These are phyloP conservation scores for Lophius piscatorius DNA, from an alignment of 2,113 vertebrate genomes.

Conservation along the genomic window DNA sequence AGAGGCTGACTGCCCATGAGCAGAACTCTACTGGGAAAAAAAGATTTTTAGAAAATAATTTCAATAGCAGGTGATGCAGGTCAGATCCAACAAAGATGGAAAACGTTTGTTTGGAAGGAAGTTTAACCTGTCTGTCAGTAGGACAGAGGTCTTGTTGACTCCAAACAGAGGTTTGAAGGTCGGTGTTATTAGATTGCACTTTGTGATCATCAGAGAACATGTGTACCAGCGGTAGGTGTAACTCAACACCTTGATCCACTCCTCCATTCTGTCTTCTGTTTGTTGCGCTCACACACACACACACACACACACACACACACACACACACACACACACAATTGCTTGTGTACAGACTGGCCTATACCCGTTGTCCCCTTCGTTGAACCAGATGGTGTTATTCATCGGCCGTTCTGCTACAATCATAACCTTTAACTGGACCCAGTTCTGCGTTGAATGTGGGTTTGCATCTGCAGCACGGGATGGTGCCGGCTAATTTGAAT, in stretches of 20 bases:
- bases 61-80: no score
- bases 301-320: not conserved
- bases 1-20: no score
- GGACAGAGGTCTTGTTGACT: constrained; percentile 37
- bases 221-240: constrained; percentile 60
- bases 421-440: not conserved
- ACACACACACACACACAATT: not conserved
- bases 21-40: no score
- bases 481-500: constrained; percentile 14
- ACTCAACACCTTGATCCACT: constrained; percentile 48
- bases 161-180: constrained; percentile 35
- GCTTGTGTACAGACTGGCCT: not conserved
- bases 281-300: constrained; percentile 2
- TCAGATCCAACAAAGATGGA: no score
- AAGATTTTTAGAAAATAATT: no score
- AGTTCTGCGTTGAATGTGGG: no score
- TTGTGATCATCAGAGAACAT: constrained; percentile 45
- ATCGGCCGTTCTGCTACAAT: constrained; percentile 60
- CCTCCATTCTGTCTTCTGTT: not conserved
- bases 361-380: constrained; percentile 43
- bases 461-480: no score
- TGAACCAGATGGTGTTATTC: constrained; percentile 69
- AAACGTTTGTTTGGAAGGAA: no score
- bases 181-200: constrained; percentile 39
- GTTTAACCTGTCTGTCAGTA: not conserved